Evolutionary conservation across 2,797 vertebrate genomes (phyloP).

Genomic region (Lutjanus campechanus): DNA sequence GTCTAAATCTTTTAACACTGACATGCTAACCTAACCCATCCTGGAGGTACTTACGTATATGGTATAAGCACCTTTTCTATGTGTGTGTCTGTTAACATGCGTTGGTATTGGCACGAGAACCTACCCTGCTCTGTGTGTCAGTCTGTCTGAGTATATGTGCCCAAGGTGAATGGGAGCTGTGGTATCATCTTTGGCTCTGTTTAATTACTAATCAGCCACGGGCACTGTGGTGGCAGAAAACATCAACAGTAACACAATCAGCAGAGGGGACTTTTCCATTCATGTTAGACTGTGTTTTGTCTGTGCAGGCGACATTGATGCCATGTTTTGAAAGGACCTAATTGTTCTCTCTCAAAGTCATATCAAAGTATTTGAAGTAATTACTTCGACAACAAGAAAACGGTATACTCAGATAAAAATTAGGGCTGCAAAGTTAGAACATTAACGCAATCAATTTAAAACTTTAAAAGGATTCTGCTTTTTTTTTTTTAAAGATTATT

Average conservation of each 20-base stretch:
- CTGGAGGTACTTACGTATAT: not conserved
- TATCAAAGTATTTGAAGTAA: not conserved
- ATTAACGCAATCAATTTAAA: not conserved
- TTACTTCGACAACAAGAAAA: not conserved
- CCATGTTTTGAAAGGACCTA: not conserved
- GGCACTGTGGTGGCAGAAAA: slow-evolving; percentile 54
- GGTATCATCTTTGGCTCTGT: slow-evolving; percentile 78
- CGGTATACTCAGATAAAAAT: not conserved
- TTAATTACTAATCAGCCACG: slow-evolving; percentile 82
- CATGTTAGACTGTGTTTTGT: not conserved
- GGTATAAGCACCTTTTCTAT: slow-evolving; percentile 3
- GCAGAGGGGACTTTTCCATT: slow-evolving; percentile 50
- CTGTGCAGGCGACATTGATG: not conserved
- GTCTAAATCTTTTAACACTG: slow-evolving; percentile 26
- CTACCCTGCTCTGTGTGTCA: slow-evolving; percentile 27
- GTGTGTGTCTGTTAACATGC: not conserved
- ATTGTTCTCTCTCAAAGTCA: not conserved
- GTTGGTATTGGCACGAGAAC: slow-evolving; percentile 13
- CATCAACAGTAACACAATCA: slow-evolving; percentile 54
- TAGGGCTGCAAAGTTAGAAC: not conserved
- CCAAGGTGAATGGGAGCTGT: slow-evolving; percentile 59
- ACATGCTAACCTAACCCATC: slow-evolving; percentile 5
- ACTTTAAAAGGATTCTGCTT: not conserved
- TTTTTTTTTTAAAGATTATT: too few species aligned
- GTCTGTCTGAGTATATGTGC: slow-evolving; percentile 51